Evolutionary conservation across 2,888 invertebrate genomes (phyloP), one percentile per base, ranked within the genome.

Genomic region (Girardia tigrina): DNA sequence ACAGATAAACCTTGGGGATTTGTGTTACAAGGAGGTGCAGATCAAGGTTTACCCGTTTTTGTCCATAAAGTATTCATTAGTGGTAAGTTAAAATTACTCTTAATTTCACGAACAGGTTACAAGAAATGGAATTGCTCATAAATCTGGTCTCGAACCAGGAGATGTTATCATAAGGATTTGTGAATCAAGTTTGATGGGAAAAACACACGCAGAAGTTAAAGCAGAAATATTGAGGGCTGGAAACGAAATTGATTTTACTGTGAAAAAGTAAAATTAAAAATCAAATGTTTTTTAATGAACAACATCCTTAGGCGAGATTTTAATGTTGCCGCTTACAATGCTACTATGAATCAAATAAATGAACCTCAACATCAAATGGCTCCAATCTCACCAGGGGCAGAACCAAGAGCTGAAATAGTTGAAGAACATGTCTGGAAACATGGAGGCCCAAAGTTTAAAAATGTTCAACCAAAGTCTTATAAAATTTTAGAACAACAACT

Each of bases 1-100:
- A 82, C 81, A 2, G 80, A 81, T 56, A 82, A 82, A 78, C 81
- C 81, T 26, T 83, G 83, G 83, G 83, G 83, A 4, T 83, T 83
- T 78, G 79, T 81, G 69, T 79, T 83, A 79, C 82, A 82, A 77
- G 83, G 83, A 20, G 83, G 83, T 14, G 74, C 80, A 0, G 83
- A 83, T 73, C 80, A 80, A 29, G 82, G 81, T 14, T 78, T 81
- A 29, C 82, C 83, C 0, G 79, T 83, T 0, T 82, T 80, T 76
- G 79, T 83, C 20, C 82, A 82, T n/a, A 80, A 81, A 79, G 83
- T 83, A 77, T 78, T 80, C 42, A 28, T 12, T 36, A 70, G 72
- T 16, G 6, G 6, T 70, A 6, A n/a, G 73, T 23, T 29, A 14
- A 26, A 75, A 74, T 75, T 8, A 36, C 20, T 14, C 16, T 42